phyloP scores from a whole-genome alignment of 2,888 invertebrate species.

The Rhyacophila evoluta region DNA sequence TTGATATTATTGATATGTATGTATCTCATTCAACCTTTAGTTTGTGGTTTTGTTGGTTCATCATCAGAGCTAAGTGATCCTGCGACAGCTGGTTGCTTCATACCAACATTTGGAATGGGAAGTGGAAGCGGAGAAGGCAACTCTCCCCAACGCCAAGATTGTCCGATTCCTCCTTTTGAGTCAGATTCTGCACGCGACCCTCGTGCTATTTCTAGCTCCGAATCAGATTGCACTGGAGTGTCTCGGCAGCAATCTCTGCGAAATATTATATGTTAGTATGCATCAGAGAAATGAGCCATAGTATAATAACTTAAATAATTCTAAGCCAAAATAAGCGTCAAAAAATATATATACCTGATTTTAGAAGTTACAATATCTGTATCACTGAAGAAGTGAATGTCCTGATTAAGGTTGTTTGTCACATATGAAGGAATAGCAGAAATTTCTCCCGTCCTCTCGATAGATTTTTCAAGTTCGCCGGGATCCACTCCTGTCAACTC shows the following conservation, averaged over 20 bases:
- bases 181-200: conserved; percentile 60
- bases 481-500: conserved; percentile 67
- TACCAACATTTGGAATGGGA: not conserved
- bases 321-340: no score
- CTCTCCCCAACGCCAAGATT: conserved; percentile 94
- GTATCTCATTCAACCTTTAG: no score
- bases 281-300: no score
- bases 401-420: conserved; percentile 64
- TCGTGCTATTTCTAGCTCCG: conserved; percentile 85
- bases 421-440: conserved; percentile 60
- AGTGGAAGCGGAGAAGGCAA: conserved; percentile 73
- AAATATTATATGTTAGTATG: no score
- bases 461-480: conserved; percentile 57
- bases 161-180: conserved; percentile 60
- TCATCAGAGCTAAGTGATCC: conserved; percentile 69
- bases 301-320: no score
- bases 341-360: no score
- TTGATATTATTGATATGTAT: no score
- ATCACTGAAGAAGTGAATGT: conserved; percentile 93
- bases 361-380: conserved; percentile 79
- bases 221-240: conserved; percentile 93
- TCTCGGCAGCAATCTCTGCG: conserved; percentile 68
- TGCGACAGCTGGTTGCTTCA: conserved; percentile 20
- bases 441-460: conserved; percentile 53
- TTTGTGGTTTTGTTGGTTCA: conserved; percentile 59